phyloP scores from a whole-genome alignment of 2,113 vertebrate species.

The Xiphias gladius region DNA sequence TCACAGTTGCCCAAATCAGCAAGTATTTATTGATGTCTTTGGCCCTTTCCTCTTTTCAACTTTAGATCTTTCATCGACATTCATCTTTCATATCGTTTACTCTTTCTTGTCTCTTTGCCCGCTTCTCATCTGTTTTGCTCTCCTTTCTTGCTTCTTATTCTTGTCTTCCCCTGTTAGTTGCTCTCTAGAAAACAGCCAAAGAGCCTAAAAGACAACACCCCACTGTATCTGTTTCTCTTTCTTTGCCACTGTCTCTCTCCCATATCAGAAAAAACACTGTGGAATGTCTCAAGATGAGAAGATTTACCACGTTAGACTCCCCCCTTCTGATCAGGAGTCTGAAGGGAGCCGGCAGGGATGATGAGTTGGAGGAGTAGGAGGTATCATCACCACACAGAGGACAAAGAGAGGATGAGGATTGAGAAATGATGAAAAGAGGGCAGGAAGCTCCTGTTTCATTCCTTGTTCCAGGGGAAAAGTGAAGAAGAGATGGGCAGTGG shows the following conservation, averaged over 20 bases:
- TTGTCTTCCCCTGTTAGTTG: not conserved
- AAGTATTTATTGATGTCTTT: not conserved
- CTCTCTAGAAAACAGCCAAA: slow-evolving; percentile 29
- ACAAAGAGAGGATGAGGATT: slow-evolving; percentile 28
- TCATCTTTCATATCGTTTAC: not conserved
- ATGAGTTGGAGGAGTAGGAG: slow-evolving; percentile 61
- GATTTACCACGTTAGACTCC: slow-evolving; percentile 33
- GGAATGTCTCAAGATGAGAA: slow-evolving; percentile 56
- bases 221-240: slow-evolving; percentile 16
- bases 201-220: slow-evolving; percentile 32
- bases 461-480: slow-evolving; percentile 22
- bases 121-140: not conserved
- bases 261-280: slow-evolving; percentile 13
- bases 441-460: slow-evolving; percentile 35
- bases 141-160: not conserved
- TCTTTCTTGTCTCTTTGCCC: not conserved
- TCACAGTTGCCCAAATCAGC: not conserved
- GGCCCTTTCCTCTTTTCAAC: not conserved
- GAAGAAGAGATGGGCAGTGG: slow-evolving; percentile 49
- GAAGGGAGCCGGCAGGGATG: slow-evolving; percentile 52
- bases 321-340: slow-evolving; percentile 63
- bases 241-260: not conserved
- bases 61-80: not conserved
- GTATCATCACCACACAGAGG: slow-evolving; percentile 30
- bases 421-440: slow-evolving; percentile 63